phyloP scores from a whole-genome alignment of 2,888 invertebrate species.

The Drosophila mimetica region DNA sequence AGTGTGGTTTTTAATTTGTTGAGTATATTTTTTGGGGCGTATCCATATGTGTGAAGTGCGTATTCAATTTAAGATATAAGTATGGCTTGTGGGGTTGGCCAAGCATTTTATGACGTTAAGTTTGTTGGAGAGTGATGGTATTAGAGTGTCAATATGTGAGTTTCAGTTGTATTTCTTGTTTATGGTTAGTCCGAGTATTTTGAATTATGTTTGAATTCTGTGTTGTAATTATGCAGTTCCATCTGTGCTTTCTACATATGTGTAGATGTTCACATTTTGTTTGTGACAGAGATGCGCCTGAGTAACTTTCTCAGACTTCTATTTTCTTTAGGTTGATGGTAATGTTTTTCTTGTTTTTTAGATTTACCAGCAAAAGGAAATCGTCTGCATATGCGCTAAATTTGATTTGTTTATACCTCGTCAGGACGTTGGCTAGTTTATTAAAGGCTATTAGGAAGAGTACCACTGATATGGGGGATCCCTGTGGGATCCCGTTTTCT shows the following conservation, averaged over 20 bases:
- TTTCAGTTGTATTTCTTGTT: conserved; percentile 14
- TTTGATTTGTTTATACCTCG: conserved; percentile 8
- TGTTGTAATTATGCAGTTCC: neutral
- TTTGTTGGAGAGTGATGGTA: neutral
- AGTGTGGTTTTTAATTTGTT: too few species aligned
- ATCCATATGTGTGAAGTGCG: neutral
- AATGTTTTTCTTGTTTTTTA: neutral
- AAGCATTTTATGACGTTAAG: conserved; percentile 3
- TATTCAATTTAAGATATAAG: neutral
- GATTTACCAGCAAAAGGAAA: neutral
- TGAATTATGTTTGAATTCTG: neutral
- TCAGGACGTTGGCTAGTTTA: conserved; percentile 4
- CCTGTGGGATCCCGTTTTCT: too few species aligned
- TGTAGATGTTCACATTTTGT: neutral
- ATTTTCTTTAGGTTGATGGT: neutral
- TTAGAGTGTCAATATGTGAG: neutral
- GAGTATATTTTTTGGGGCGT: neutral
- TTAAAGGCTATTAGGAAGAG: conserved; percentile 10
- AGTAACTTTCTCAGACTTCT: neutral
- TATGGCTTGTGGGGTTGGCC: neutral
- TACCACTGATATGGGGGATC: neutral
- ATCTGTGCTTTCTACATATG: conserved; percentile 5
- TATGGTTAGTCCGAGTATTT: conserved; percentile 2
- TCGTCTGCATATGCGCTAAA: too few species aligned
- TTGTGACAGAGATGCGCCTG: neutral